Evolutionary conservation across 2,888 invertebrate species (phyloP).

Genomic region (Apoderus coryli): DNA sequence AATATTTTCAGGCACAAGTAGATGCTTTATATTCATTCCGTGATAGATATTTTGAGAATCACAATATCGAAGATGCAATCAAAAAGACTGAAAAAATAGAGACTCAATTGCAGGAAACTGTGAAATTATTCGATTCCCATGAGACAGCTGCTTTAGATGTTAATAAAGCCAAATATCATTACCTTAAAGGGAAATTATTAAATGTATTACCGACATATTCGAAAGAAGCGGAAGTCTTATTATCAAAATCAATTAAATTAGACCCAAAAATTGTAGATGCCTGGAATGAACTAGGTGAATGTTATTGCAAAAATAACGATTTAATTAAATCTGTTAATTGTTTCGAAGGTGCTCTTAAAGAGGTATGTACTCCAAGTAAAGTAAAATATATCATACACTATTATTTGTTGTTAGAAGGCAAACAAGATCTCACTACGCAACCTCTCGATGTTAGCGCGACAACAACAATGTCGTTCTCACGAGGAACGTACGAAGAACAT

Average conservation of each 20-base stretch:
- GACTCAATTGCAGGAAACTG: conserved; percentile 42
- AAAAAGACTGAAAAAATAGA: conserved; percentile 51
- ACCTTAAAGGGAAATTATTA: conserved; percentile 57
- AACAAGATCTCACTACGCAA: conserved; percentile 65
- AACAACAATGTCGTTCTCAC: conserved; percentile 37
- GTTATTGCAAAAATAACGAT: conserved; percentile 77
- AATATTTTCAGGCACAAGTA: conserved; percentile 53
- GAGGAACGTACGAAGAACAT: conserved; percentile 45
- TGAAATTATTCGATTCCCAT: conserved; percentile 47
- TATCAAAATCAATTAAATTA: conserved; percentile 73
- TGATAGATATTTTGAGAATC: conserved; percentile 66
- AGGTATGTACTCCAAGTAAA: conserved; percentile 36
- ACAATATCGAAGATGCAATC: conserved; percentile 50
- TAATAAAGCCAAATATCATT: conserved; percentile 37
- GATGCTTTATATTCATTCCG: conserved; percentile 51
- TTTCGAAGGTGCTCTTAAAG: conserved; percentile 61
- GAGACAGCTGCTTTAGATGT: conserved; percentile 37
- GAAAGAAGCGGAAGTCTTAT: conserved; percentile 53
- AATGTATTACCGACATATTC: conserved; percentile 57
- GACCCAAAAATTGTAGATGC: conserved; percentile 67
- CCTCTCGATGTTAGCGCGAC: conserved; percentile 67
- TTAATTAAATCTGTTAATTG: conserved; percentile 67
- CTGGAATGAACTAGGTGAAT: conserved; percentile 83
- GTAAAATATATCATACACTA: conserved; percentile 6
- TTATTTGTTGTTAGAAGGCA: conserved; percentile 49